phyloP scores from a whole-genome alignment of 1,140 invertebrate genomes.

The Anadara kagoshimensis region DNA sequence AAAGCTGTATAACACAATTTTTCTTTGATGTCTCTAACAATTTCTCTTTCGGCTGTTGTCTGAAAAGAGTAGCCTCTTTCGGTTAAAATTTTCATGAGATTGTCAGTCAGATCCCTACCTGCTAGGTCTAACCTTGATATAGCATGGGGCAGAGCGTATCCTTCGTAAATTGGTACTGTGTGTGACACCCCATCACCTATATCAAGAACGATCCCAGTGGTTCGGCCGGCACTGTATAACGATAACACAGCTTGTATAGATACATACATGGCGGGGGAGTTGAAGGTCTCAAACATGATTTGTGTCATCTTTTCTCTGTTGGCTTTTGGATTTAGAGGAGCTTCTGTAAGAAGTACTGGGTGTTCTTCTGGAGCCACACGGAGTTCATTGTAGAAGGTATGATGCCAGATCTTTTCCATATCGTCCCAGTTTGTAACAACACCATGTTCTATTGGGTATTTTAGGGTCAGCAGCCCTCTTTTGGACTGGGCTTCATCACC shows the following conservation, averaged over 20 bases:
- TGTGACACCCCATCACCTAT: constrained; percentile 76
- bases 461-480: constrained; percentile 75
- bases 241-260: constrained; percentile 94
- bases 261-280: constrained; percentile 94
- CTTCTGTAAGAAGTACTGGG: constrained; percentile 82
- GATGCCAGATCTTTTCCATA: constrained; percentile 95
- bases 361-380: constrained; percentile 94
- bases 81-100: constrained; percentile 95
- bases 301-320: constrained; percentile 75
- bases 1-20: constrained; percentile 93
- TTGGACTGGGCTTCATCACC: constrained; percentile 81
- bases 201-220: no score
- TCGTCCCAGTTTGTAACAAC: constrained; percentile 77
- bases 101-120: constrained; percentile 91
- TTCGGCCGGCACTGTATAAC: constrained; percentile 84
- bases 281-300: constrained; percentile 79
- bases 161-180: constrained; percentile 92
- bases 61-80: constrained; percentile 97
- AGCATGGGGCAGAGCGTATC: constrained; percentile 87
- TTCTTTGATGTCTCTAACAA: constrained; percentile 77
- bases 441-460: constrained; percentile 76
- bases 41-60: constrained; percentile 77
- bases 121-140: constrained; percentile 95
- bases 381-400: constrained; percentile 84
- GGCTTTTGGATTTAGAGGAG: constrained; percentile 67